These are phyloP conservation scores for Crepidodera aurea DNA, from an alignment of 2,888 invertebrate species.

Conservation along the genomic window DNA sequence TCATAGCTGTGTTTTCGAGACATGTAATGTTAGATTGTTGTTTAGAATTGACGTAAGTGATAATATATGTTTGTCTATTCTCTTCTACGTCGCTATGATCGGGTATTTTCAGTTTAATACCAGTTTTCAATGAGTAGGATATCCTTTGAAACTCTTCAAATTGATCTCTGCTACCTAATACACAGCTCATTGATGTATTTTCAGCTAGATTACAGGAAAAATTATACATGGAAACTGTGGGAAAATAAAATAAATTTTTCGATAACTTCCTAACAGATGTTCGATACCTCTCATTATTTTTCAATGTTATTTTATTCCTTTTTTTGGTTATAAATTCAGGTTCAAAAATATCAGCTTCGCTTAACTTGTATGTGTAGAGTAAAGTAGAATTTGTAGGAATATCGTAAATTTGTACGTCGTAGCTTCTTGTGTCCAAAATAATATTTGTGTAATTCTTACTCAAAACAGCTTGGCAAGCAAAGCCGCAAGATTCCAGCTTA, in stretches of 20 bases:
- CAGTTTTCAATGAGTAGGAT: constrained; percentile 37
- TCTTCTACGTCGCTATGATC: constrained; percentile 48
- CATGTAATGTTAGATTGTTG: constrained; percentile 43
- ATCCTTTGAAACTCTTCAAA: constrained; percentile 36
- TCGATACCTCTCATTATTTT: constrained; percentile 67
- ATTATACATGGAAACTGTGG: constrained; percentile 65
- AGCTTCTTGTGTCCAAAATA: constrained; percentile 65
- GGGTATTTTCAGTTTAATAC: constrained; percentile 32
- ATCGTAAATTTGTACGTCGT: constrained; percentile 66
- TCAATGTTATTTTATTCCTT: constrained; percentile 65
- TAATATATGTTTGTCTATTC: constrained; percentile 41
- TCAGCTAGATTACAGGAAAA: constrained; percentile 50
- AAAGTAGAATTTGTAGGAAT: constrained; percentile 53
- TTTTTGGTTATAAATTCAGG: constrained; percentile 53
- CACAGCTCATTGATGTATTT: constrained; percentile 35
- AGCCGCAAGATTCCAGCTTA: constrained; percentile 67
- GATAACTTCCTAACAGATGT: constrained; percentile 68
- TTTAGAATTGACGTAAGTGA: constrained; percentile 42
- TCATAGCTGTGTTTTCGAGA: constrained; percentile 55
- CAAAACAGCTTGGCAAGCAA: constrained; percentile 65
- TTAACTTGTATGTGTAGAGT: constrained; percentile 60
- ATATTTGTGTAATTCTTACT: constrained; percentile 62
- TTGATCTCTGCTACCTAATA: constrained; percentile 43
- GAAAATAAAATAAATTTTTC: constrained; percentile 68
- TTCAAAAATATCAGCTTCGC: constrained; percentile 43